A percentile compares a stretch with the other conserved stretches of the same genome.
These are phyloP conservation scores for Sarcophilus harrisii DNA, from an alignment of 2,797 vertebrate genomes.

Conservation along the genomic window DNA sequence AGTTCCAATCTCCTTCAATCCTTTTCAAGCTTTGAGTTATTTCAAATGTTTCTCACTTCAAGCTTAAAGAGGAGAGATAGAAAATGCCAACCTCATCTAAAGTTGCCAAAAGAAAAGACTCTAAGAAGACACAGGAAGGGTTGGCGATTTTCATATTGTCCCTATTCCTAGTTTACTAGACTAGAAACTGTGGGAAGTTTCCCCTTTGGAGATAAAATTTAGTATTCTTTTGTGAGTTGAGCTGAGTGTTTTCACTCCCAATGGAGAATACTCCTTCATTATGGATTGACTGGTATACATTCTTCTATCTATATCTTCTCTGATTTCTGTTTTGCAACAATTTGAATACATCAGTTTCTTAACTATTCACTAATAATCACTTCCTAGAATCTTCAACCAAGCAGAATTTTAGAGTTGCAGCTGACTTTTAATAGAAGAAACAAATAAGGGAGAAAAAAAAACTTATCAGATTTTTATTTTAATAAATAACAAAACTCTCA, in stretches of 20 bases:
- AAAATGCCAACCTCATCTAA: background rate
- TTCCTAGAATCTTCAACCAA: background rate
- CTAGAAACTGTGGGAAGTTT: background rate
- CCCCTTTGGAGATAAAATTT: background rate
- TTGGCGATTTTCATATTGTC: background rate
- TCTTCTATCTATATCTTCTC: background rate
- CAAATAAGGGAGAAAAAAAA: background rate
- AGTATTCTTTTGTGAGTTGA: background rate
- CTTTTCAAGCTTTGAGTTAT: background rate
- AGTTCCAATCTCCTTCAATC: background rate
- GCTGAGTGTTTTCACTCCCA: background rate
- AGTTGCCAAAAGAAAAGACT: background rate
- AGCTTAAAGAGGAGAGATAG: background rate
- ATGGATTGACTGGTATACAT: background rate
- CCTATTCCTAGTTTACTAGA: background rate
- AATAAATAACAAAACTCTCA: background rate
- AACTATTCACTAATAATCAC: background rate
- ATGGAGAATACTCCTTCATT: background rate
- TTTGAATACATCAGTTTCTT: background rate
- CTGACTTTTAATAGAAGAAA: background rate
- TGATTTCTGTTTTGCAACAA: background rate
- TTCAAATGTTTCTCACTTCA: background rate
- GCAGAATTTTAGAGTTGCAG: background rate
- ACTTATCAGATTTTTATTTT: background rate
- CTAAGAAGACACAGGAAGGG: background rate